Evolutionary conservation across 2,888 invertebrate species (phyloP).

Genomic region (Perithous albicinctus): DNA sequence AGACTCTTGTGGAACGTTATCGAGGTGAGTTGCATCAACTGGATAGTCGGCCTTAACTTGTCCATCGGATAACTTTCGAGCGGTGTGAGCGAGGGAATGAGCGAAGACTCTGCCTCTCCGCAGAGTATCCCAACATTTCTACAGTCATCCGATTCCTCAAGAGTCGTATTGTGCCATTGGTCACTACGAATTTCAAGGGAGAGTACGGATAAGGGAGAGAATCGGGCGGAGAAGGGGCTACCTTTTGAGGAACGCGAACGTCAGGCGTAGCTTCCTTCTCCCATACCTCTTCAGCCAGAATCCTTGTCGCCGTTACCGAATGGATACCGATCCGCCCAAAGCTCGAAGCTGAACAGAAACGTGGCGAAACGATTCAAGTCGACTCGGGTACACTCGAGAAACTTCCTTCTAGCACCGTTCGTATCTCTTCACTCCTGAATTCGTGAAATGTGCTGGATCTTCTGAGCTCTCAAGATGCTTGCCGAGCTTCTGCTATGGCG

Average conservation of each 20-base stretch:
- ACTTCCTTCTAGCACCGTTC: conserved; percentile 40
- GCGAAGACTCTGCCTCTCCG: conserved; percentile 16
- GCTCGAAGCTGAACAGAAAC: too few relatives aligned
- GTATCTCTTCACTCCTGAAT: conserved; percentile 46
- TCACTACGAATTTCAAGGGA: conserved; percentile 47
- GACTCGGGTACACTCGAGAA: conserved; percentile 43
- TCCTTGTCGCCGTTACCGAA: background rate
- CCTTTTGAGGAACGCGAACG: conserved; percentile 7
- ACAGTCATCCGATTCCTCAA: conserved; percentile 55
- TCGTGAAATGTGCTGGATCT: conserved; percentile 23
- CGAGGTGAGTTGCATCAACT: conserved; percentile 48
- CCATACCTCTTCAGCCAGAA: background rate
- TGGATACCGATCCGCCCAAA: too few relatives aligned
- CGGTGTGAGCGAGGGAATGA: background rate
- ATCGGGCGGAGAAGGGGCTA: conserved; percentile 22
- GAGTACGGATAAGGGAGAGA: conserved; percentile 44
- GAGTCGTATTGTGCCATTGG: conserved; percentile 45
- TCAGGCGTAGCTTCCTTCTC: background rate
- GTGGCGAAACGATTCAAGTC: conserved; percentile 52
- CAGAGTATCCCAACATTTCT: conserved; percentile 46
- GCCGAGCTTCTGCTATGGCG: too few relatives aligned
- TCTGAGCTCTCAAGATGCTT: too few relatives aligned
- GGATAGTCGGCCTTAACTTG: conserved; percentile 51
- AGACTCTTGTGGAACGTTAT: conserved; percentile 25
- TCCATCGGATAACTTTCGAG: conserved; percentile 65